A percentile compares a stretch with the other conserved stretches of the same genome.
Evolutionary conservation across 2,888 invertebrate species (phyloP).

Genomic region (Strigamia maritima): DNA sequence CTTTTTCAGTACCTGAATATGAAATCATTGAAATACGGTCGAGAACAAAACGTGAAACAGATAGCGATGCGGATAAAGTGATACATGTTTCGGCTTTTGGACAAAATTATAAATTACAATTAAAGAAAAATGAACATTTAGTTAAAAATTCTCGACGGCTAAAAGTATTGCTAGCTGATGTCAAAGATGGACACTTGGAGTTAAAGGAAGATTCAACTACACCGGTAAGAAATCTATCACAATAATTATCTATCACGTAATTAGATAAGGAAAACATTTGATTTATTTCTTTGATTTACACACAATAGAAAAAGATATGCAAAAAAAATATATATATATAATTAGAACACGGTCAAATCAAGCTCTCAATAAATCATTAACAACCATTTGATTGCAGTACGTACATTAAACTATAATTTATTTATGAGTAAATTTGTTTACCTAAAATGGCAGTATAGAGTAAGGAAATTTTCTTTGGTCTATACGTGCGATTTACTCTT

Average conservation of each 20-base stretch:
- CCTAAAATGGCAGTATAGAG: too few relatives aligned
- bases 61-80: conserved; percentile 39
- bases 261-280: too few relatives aligned
- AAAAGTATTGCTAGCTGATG: conserved; percentile 76
- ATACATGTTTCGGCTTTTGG: conserved; percentile 73
- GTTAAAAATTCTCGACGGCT: conserved; percentile 68
- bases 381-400: too few relatives aligned
- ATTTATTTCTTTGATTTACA: neutral
- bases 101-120: conserved; percentile 66
- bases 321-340: neutral
- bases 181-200: conserved; percentile 63
- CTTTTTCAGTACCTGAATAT: conserved; percentile 69
- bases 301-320: neutral
- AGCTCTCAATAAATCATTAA: too few relatives aligned
- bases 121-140: conserved; percentile 73
- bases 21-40: conserved; percentile 68
- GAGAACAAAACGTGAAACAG: conserved; percentile 44
- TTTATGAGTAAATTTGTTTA: too few relatives aligned
- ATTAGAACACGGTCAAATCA: too few relatives aligned
- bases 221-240: conserved; percentile 62
- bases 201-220: conserved; percentile 66
- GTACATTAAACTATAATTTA: too few relatives aligned
- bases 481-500: neutral
- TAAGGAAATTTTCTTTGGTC: too few relatives aligned
- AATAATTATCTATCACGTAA: too few relatives aligned